Evolutionary conservation across 2,888 invertebrate species (phyloP).

Genomic region (Peribatodes rhomboidaria): DNA sequence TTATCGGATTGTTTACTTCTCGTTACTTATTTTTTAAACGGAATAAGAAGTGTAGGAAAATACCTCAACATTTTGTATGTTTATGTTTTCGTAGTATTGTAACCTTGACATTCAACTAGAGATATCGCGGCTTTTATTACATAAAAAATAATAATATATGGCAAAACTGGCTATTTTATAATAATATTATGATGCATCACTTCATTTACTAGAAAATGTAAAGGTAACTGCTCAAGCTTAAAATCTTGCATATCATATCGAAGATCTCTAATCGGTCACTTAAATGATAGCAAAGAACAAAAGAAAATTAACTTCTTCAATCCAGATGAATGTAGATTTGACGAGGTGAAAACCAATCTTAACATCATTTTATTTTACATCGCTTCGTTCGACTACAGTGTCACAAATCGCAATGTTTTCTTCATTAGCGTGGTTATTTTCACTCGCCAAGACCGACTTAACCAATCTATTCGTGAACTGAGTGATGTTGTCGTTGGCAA

Average conservation of each 20-base stretch:
- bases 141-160: slow-evolving; percentile 31
- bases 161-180: slow-evolving; percentile 18
- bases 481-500: slow-evolving; percentile 23
- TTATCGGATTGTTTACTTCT: slow-evolving; percentile 17
- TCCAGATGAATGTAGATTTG: no score
- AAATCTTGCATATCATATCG: slow-evolving; percentile 13
- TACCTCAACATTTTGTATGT: slow-evolving; percentile 10
- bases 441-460: slow-evolving; percentile 7
- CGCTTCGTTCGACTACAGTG: background rate
- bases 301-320: slow-evolving; percentile 4
- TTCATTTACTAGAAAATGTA: background rate
- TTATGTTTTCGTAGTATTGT: slow-evolving; percentile 40
- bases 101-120: slow-evolving; percentile 46
- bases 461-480: slow-evolving; percentile 6
- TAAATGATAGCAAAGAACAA: slow-evolving; percentile 7
- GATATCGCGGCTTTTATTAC: slow-evolving; percentile 32
- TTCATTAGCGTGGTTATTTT: slow-evolving; percentile 7
- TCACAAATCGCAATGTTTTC: slow-evolving; percentile 5
- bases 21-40: slow-evolving; percentile 8
- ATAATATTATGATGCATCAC: background rate
- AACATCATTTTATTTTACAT: background rate
- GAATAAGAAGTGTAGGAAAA: slow-evolving; percentile 13
- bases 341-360: background rate
- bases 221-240: background rate
- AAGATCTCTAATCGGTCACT: slow-evolving; percentile 23